Percentiles rank a stretch among this genome's conserved stretches.
Evolutionary conservation across 2,797 vertebrate genomes (phyloP).

Genomic region (Lagodon rhomboides): DNA sequence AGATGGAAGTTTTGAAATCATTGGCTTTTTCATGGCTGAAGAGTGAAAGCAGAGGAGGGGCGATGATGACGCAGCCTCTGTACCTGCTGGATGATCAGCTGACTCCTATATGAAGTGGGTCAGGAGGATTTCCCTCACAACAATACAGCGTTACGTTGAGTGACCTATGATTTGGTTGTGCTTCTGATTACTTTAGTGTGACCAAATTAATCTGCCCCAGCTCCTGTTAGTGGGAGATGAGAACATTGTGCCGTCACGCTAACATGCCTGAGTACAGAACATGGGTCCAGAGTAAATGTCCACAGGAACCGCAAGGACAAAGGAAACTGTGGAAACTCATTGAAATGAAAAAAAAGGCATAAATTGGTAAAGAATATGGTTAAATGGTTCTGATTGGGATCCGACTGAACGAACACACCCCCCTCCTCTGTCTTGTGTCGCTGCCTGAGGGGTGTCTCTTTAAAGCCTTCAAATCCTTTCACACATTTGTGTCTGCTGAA

Average conservation of each 20-base stretch:
- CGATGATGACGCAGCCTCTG: too few species aligned
- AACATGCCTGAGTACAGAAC: constrained; percentile 26
- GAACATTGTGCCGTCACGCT: constrained; percentile 31
- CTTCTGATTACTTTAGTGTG: constrained; percentile 16
- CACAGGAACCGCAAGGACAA: background rate
- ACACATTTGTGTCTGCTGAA: constrained; percentile 56
- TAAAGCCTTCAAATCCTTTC: constrained; percentile 53
- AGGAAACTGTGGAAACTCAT: too few species aligned
- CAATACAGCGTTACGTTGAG: background rate
- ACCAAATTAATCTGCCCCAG: constrained; percentile 6
- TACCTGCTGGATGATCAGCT: too few species aligned
- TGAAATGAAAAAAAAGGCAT: background rate
- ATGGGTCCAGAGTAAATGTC: background rate
- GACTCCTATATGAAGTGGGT: too few species aligned
- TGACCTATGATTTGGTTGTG: constrained; percentile 18
- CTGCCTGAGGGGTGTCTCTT: constrained; percentile 34
- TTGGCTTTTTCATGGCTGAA: too few species aligned
- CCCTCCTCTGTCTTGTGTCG: background rate
- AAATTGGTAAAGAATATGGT: background rate
- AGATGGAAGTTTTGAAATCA: too few species aligned
- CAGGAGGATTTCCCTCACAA: background rate
- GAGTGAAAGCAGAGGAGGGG: too few species aligned
- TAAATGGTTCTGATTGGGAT: background rate
- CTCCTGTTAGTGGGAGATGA: constrained; percentile 33
- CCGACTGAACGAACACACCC: background rate